Base-by-base conservation (phyloP, 1,140 invertebrate species). In the Nautilus pompilius region DNA sequence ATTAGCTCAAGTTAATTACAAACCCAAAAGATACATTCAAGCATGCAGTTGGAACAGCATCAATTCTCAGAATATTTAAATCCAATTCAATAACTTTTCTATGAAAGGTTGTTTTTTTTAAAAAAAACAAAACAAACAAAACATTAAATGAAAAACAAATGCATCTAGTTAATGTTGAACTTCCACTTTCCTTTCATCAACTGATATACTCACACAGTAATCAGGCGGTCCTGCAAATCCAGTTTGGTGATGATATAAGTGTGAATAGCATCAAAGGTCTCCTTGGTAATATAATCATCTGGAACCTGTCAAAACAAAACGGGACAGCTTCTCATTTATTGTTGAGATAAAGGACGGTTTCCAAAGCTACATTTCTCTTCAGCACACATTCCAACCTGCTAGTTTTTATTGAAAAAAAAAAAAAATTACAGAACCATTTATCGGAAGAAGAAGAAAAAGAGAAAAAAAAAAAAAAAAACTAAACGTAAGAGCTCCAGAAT, bases 161-260 rank as follows among this genome's bases (percentile, higher is more conserved):
- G 10, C n/a, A 20, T 2, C 10, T 26, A 53, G 49, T 53, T 13
- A 22, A 53, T 26, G 13, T 22, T 53, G 1, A 41, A 41, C 36
- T 41, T 41, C 36, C 13, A n/a, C 13, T 15, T n/a, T n/a, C n/a
- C 13, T 41, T 15, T 41, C 36, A 41, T 53, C 24, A n/a, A 53
- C 10, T 13, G 17, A 45, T 36, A 55, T 69, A 87, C 89, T 87
- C 88, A 93, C 87, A 96, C 90, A n/a, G 94, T 96, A 69, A 97
- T 90, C 8, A 91, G 90, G 75, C 92, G 91, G 68, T 90, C 87
- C 76, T 95, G 90, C 29, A 98, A 86, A 77, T 96, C 91, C 48
- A 90, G 90, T 84, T 97, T 97, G 3, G 95, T 94, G 77, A 98
- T 97, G 61, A 98, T 94, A 78, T 95, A 97, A 32, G 93, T 91